These are phyloP conservation scores for Aporrectodea caliginosa DNA, from an alignment of 1,140 invertebrate species.

Conservation along the genomic window DNA sequence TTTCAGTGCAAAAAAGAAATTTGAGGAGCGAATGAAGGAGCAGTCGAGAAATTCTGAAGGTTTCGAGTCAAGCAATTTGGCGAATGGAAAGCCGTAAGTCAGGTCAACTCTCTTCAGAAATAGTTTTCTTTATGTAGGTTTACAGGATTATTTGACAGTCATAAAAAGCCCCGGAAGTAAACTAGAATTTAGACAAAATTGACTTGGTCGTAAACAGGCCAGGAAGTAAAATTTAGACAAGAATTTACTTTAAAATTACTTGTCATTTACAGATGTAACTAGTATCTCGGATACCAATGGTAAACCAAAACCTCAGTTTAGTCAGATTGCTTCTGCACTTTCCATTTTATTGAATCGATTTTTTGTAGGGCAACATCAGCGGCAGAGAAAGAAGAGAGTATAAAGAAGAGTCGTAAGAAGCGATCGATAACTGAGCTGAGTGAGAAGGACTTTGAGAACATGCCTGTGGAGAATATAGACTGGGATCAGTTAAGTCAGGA, in stretches of 20 bases:
- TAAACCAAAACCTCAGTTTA: no score
- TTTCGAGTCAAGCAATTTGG: neutral
- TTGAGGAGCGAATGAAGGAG: neutral
- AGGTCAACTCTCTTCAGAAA: neutral
- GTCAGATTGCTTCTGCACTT: no score
- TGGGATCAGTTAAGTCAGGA: constrained; percentile 38
- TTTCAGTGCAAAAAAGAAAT: constrained; percentile 56
- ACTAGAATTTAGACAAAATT: no score
- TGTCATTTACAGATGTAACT: no score
- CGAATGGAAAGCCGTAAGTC: neutral
- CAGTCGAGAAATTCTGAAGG: neutral
- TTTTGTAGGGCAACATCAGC: neutral
- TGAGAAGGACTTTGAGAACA: constrained; percentile 17
- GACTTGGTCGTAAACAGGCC: no score
- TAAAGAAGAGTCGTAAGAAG: constrained; percentile 9
- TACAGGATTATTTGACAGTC: no score
- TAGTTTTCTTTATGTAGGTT: no score
- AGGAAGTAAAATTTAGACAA: no score
- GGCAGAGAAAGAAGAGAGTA: neutral
- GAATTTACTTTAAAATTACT: no score
- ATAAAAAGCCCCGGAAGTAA: no score
- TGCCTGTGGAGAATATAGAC: constrained; percentile 27
- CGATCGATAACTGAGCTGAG: constrained; percentile 9
- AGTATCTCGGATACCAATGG: no score
- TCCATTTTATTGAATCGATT: neutral